Base-by-base conservation (phyloP, 2,113 vertebrate genomes). In the Nanger granti region DNA sequence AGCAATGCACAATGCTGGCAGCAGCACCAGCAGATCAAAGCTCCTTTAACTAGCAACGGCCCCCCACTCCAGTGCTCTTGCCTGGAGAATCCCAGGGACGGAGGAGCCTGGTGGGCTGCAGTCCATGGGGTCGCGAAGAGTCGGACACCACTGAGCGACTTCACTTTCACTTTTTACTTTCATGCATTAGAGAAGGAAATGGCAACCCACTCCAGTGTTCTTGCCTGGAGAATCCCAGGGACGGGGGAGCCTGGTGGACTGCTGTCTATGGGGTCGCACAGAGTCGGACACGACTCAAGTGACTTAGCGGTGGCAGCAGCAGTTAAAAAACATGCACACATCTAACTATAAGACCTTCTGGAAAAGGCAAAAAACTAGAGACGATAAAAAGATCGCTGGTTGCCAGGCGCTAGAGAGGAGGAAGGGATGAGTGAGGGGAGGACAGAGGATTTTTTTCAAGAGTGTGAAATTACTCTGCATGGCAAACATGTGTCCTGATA, bases 211-310 rank as follows among this genome's bases (percentile, higher is more conserved):
- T 24, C 57, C 57, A 59, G 57, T 24, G 22, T 9, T 59, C 57
- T 24, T 59, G 57, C 57, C 8, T 24, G 57, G 57, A 59, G 3
- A 59, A 59, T 24, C 22, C 57, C 57, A 59, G 22, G 57, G 22
- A 59, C 1, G 0, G 57, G 0, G 57, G 57, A 59, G 57, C 57
- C 57, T 59, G 22, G 22, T 26, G 22, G 57, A 22, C 57, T 26
- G 57, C 57, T 1, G 8, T 59, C 8, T 10, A 10, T 59, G 22
- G 22, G 57, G 57, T 59, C 22, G 3, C 57, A 26, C 22, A 59
- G 22, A 59, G 57, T 59, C 3, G 22, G 57, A 59, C 22, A 59
- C 1, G 22, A 59, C 8, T 59, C 22, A 9, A 59, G 57, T 2
- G 22, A 24, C 57, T 59, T 24, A 59, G 57, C 22, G 8, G 57